phyloP scores from a whole-genome alignment of 2,888 invertebrate species.

The Lamellibrachia satsuma region DNA sequence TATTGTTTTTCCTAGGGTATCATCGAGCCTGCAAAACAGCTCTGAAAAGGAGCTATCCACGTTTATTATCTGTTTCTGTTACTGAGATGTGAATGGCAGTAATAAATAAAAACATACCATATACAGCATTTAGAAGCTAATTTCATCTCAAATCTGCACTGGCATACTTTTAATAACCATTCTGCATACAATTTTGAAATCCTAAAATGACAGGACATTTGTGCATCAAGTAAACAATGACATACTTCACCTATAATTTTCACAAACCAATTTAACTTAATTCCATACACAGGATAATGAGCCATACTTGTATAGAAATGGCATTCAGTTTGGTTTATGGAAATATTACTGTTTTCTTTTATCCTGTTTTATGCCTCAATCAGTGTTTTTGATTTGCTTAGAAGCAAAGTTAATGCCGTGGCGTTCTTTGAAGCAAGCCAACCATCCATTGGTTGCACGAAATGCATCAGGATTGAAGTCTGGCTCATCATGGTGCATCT shows the following conservation, averaged over 20 bases:
- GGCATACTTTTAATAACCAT: neutral
- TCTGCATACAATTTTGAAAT: neutral
- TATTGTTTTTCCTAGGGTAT: neutral
- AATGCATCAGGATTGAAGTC: constrained; percentile 9
- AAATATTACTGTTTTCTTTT: neutral
- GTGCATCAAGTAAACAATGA: neutral
- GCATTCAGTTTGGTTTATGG: neutral
- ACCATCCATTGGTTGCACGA: neutral
- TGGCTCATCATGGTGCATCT: neutral
- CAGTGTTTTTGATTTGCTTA: neutral
- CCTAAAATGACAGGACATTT: neutral
- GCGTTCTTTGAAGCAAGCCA: constrained; percentile 1
- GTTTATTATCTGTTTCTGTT: too few relatives aligned
- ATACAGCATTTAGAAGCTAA: neutral
- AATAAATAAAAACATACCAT: too few relatives aligned
- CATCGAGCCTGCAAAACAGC: neutral
- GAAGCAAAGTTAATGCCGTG: neutral
- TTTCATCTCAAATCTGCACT: neutral
- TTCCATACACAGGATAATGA: neutral
- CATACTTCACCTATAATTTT: neutral
- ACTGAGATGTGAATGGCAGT: too few relatives aligned
- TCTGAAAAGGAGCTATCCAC: neutral
- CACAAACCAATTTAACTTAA: neutral
- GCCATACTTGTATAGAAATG: neutral
- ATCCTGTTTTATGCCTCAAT: neutral